These are phyloP conservation scores for Melanerpes aurifrons DNA, from an alignment of 2,113 vertebrate species.

Conservation along the genomic window DNA sequence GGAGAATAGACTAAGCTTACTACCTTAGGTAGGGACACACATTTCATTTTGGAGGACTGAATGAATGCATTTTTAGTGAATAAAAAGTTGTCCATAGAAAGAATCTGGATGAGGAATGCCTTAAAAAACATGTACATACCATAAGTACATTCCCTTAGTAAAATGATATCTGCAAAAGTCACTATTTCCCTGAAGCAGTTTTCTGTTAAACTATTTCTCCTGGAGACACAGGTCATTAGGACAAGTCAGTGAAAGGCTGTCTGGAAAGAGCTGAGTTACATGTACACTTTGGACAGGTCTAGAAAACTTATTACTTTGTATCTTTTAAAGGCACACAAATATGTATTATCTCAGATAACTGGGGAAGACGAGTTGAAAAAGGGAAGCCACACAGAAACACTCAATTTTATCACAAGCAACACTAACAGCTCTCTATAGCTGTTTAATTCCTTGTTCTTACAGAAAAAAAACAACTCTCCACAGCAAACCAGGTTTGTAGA, in stretches of 20 bases:
- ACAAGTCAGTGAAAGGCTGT: not conserved
- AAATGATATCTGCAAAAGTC: not conserved
- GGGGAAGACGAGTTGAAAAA: not conserved
- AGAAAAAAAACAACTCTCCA: not conserved
- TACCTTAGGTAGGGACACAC: constrained; percentile 16
- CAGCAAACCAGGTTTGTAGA: not conserved
- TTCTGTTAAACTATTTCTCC: not conserved
- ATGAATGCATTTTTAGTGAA: not conserved
- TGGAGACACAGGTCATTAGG: not conserved
- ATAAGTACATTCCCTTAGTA: not conserved
- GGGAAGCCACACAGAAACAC: not conserved
- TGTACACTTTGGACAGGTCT: not conserved
- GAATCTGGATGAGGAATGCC: not conserved
- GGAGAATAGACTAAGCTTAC: constrained; percentile 60
- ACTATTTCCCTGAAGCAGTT: not conserved
- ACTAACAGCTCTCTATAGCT: not conserved
- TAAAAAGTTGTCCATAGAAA: not conserved
- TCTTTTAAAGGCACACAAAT: not conserved
- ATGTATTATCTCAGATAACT: not conserved
- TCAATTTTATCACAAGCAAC: not conserved
- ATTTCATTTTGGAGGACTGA: not conserved
- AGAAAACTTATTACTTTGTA: not conserved
- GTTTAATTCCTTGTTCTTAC: not conserved
- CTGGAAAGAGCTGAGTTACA: not conserved
- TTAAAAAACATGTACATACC: not conserved